Conservation (phyloP, 1,140 invertebrate species). For the Macrobrachium nipponense region DNA sequence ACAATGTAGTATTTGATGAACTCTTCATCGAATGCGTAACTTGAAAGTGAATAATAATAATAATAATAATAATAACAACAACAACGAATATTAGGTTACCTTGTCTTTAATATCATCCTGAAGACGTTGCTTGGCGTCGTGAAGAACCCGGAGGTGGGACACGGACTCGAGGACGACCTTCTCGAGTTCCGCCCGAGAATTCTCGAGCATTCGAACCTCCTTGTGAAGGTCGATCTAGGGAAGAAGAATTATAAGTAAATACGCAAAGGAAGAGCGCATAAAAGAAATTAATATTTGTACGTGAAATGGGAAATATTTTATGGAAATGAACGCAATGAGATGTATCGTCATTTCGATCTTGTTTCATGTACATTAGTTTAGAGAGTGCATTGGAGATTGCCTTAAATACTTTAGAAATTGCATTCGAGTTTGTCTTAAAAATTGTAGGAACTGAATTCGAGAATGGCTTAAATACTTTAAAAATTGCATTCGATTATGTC, state of each 20-base stretch:
- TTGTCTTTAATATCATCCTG: slow-evolving; percentile 49
- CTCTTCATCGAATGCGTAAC: too few species aligned
- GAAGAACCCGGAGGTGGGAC: slow-evolving; percentile 42
- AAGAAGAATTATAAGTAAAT: neutral
- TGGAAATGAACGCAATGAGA: too few species aligned
- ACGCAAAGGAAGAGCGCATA: neutral
- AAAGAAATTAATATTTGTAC: too few species aligned
- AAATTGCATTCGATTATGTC: neutral
- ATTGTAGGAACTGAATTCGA: neutral
- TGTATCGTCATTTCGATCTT: too few species aligned
- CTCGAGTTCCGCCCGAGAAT: slow-evolving; percentile 31
- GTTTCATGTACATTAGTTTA: too few species aligned
- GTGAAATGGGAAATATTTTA: neutral
- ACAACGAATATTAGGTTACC: neutral
- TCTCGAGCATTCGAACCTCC: slow-evolving; percentile 40
- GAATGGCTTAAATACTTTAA: neutral
- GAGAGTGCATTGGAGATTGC: neutral
- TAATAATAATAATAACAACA: too few species aligned
- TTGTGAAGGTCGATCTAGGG: slow-evolving; percentile 25
- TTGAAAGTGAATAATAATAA: neutral
- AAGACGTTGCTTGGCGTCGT: slow-evolving; percentile 42
- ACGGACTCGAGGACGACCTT: slow-evolving; percentile 46
- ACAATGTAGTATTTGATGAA: too few species aligned
- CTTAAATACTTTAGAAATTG: neutral
- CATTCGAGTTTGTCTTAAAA: too few species aligned